phyloP scores from a whole-genome alignment of 2,888 invertebrate genomes.

The Drepana falcataria region DNA sequence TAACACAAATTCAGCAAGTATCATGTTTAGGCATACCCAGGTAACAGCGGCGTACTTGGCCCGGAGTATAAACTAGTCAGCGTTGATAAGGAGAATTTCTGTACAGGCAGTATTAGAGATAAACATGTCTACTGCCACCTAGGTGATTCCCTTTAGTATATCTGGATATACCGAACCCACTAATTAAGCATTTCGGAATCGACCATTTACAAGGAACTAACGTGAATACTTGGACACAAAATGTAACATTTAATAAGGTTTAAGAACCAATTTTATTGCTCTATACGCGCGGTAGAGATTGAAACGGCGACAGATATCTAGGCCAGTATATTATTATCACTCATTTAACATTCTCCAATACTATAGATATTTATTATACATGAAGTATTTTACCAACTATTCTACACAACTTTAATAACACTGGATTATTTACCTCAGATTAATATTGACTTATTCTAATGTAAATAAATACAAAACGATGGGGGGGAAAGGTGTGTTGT shows the following conservation, averaged over 20 bases:
- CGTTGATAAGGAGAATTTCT: too few species aligned
- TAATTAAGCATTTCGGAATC: too few species aligned
- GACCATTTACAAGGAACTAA: too few species aligned
- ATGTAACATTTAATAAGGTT: slow-evolving; percentile 14
- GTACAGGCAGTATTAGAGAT: too few species aligned
- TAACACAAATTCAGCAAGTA: too few species aligned
- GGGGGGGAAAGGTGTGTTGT: slow-evolving; percentile 45
- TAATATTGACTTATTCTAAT: slow-evolving; percentile 53
- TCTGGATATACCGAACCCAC: too few species aligned
- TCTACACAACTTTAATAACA: slow-evolving; percentile 68
- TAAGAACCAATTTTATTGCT: not conserved
- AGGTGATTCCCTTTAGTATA: too few species aligned
- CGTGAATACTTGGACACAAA: slow-evolving; percentile 28
- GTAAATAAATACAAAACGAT: slow-evolving; percentile 53
- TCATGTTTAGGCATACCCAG: too few species aligned
- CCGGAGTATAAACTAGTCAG: too few species aligned
- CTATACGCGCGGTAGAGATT: not conserved
- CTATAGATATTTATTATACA: slow-evolving; percentile 36
- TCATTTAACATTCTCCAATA: slow-evolving; percentile 33
- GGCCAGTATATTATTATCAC: slow-evolving; percentile 55
- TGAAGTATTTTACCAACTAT: slow-evolving; percentile 44
- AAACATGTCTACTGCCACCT: too few species aligned
- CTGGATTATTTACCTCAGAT: slow-evolving; percentile 53
- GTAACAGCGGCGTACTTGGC: too few species aligned
- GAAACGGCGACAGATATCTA: slow-evolving; percentile 39